Evolutionary conservation across 2,113 vertebrate species (phyloP).

Genomic region (Oceanites oceanicus): DNA sequence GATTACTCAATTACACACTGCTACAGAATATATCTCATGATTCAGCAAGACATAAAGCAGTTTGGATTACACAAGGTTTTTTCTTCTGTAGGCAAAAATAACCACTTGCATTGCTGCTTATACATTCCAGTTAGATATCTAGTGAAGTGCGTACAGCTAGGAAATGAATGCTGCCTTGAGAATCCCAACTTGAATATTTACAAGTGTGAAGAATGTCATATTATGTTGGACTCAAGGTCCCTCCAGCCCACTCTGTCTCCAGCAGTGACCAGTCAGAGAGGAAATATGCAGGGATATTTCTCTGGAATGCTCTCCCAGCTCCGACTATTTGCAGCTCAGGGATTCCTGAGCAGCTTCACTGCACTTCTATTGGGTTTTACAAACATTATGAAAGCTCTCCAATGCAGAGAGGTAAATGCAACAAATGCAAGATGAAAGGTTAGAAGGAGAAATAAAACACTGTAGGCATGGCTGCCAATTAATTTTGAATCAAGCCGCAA

Average conservation of each 20-base stretch:
- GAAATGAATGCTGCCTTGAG: not conserved
- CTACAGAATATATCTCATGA: not conserved
- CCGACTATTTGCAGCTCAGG: not conserved
- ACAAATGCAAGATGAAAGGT: not conserved
- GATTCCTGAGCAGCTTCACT: not conserved
- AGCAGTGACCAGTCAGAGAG: not conserved
- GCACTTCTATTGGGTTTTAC: not conserved
- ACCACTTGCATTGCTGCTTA: not conserved
- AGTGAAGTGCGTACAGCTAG: not conserved
- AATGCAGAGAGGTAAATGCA: not conserved
- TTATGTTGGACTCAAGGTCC: not conserved
- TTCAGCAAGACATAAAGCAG: not conserved
- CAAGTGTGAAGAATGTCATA: not conserved
- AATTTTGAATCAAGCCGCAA: not conserved
- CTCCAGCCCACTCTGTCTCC: not conserved
- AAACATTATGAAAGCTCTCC: not conserved
- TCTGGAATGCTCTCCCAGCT: conserved; percentile 7
- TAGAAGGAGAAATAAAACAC: not conserved
- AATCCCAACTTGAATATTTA: not conserved
- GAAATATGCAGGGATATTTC: not conserved
- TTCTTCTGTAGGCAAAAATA: conserved; percentile 11
- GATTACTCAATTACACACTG: not conserved
- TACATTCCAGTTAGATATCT: not conserved
- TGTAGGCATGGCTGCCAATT: not conserved
- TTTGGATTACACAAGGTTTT: not conserved